Evolutionary conservation across 2,113 vertebrate species (phyloP), one percentile per base, ranked within the genome.

Genomic region (Dasyornis broadbenti): DNA sequence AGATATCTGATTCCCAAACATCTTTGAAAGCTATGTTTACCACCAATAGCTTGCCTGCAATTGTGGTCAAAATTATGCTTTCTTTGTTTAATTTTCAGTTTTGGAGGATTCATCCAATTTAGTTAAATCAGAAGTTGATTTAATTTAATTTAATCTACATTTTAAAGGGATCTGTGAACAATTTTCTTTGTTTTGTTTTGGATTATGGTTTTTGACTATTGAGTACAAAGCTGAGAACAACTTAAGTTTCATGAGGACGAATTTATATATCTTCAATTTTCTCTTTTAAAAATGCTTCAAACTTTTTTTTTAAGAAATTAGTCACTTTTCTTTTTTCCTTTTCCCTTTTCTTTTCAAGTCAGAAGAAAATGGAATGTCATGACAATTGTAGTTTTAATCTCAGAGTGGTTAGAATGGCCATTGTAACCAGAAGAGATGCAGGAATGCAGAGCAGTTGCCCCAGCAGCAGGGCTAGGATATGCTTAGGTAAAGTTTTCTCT

Each of bases 31-130:
- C 35, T 59, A 47, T 44, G 39, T 88, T 73, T 63, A 80, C 63
- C 39, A 86, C 79, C 39, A 61, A 54, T 65, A 80, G 28, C 28
- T 86, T 82, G 47, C 26, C 86, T 60, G 20, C 68, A 87, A 91
- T 71, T 90, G 69, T 85, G n/a, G 82, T 88, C 35, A 83, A 50
- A 80, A 83, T 88, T 92, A 56, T 86, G 16, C 87, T 88, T 91
- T 40, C 31, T 87, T 92, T 84, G 49, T 95, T 95, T 91, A 28
- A 35, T 79, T 91, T 86, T 37, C 47, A n/a, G 93, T 92, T 88
- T 95, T 94, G 86, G 63, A 86, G 82, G 24, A 80, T 3, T 5
- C 47, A 65, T 71, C 33, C 78, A 80, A 77, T 95, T 92, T 85
- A 70, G 31, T 73, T 80, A 80, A 88, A 90, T 82, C 44, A 79